These are phyloP conservation scores for Lutraria lutraria DNA, from an alignment of 2,888 invertebrate genomes.

Conservation along the genomic window DNA sequence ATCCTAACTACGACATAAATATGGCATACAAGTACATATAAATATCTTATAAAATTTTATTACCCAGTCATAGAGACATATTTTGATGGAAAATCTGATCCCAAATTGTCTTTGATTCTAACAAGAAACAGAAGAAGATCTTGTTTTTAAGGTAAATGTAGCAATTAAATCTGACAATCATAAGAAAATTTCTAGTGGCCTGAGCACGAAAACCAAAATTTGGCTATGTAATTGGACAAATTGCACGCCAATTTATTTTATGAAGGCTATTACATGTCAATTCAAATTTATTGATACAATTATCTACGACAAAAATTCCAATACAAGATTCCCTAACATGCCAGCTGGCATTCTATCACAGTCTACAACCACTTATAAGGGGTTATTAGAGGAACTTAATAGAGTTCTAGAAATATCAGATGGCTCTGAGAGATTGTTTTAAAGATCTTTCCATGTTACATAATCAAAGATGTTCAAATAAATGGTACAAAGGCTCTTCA, in stretches of 20 bases:
- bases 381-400: background rate
- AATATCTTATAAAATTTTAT: conserved; percentile 28
- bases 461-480: too few relatives aligned
- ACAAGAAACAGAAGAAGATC: conserved; percentile 6
- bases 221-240: conserved; percentile 28
- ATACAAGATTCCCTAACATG: background rate
- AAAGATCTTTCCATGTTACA: background rate
- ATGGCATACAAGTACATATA: conserved; percentile 22
- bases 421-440: background rate
- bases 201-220: conserved; percentile 31
- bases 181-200: background rate
- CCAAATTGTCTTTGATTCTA: background rate
- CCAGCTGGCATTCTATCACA: conserved; percentile 15
- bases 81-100: conserved; percentile 12
- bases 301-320: conserved; percentile 26
- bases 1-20: conserved; percentile 2
- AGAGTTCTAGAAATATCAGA: background rate
- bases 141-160: conserved; percentile 27
- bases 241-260: conserved; percentile 43
- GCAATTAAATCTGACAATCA: conserved; percentile 25
- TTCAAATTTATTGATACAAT: conserved; percentile 49
- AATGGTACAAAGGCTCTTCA: too few relatives aligned
- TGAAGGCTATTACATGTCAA: conserved; percentile 48
- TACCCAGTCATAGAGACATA: conserved; percentile 17
- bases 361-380: background rate